Base-by-base conservation (phyloP, 2,113 vertebrate species). In the Lethenteron reissneri region DNA sequence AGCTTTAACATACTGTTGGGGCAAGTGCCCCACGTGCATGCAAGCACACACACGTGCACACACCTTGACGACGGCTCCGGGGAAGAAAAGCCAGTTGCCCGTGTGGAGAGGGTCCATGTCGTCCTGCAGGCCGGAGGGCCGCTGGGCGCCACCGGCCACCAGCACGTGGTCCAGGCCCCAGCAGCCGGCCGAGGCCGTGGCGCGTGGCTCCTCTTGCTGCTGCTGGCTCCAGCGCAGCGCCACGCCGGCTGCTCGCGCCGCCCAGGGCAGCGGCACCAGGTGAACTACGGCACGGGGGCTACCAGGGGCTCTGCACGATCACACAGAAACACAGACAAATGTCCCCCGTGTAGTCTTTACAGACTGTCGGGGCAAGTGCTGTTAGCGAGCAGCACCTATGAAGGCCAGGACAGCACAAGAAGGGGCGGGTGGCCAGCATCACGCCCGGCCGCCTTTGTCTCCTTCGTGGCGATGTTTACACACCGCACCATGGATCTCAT, bases 81-180 rank as follows among this genome's bases (percentile, higher is more conserved):
- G 94, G 76, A 96, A 99, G 79, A 99, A 99, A 73, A 99, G 87
- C 94, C 94, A 99, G 81, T 99, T 97, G 76, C 85, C 88, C 0
- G 94, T 97, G 81, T 99, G 85, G 68, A 85, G 84, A 57, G 92
- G 94, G 79, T 99, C 92, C 17, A 99, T 79, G 75, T 78, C 86
- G 73, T 99, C 94, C 82, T 97, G 89, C 80, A 99, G 79, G 12
- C 96, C 76, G 14, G 87, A 80, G 74, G 85, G 82, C 78, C 79
- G 87, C 76, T 92, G 85, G 71, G 87, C 94, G 57, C 85, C 81
- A 74, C 96, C 97, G 76, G 94, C 84, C 78, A 99, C 78, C 72
- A 97, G 79, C 70, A 96, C 76, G 3, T 99, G 97, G 78, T 99
- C 94, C 71, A 99, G 75, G 7, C 88, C 90, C 94, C 92, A 99